Base-by-base conservation (phyloP, 2,113 vertebrate species). In the Eudyptes chrysolophus region DNA sequence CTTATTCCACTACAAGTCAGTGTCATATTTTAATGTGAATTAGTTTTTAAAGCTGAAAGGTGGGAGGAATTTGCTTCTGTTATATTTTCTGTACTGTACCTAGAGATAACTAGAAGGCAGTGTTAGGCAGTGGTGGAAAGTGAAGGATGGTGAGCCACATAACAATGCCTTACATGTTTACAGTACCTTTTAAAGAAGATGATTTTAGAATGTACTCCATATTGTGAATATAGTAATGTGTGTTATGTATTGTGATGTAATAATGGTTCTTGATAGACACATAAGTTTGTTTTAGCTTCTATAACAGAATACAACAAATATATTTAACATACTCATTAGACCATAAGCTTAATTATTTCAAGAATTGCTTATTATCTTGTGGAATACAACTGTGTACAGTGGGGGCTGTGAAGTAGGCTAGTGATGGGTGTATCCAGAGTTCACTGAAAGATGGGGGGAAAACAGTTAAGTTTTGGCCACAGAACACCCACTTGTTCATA, bases 41-140 rank as follows among this genome's bases (percentile, higher is more conserved):
- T 84, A 57, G 70, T 52, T 95, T 92, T 92, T 91, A 77, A 91
- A 91, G 82, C 77, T 85, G 72, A 74, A 94, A 34, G 32, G 46
- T 92, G 51, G 22, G 64, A 81, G 52, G 61, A 82, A 64, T 82
- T 92, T 58, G 4, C 25, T 96, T 66, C 34, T 75, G 32, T 68
- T 30, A 3, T 21, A 10, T 74, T 60, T 94, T 93, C 57, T 52
- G 44, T 74, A 18, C 51, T 58, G 26, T 69, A 27, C 79, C 34
- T 77, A 58, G 38, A 87, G 75, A 88, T 87, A 90, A 84, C 66
- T 14, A 70, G 68, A 82, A 93, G n/a, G 29, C 49, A 69, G 8
- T 27, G 9, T 87, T 58, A 71, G n/a, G n/a, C 42, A 36, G 8
- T 61, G 40, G 36, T 81, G 61, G 32, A 65, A 76, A 54, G 10